Base-by-base conservation (phyloP, 2,113 vertebrate genomes). In the Gallinago jamesoni region DNA sequence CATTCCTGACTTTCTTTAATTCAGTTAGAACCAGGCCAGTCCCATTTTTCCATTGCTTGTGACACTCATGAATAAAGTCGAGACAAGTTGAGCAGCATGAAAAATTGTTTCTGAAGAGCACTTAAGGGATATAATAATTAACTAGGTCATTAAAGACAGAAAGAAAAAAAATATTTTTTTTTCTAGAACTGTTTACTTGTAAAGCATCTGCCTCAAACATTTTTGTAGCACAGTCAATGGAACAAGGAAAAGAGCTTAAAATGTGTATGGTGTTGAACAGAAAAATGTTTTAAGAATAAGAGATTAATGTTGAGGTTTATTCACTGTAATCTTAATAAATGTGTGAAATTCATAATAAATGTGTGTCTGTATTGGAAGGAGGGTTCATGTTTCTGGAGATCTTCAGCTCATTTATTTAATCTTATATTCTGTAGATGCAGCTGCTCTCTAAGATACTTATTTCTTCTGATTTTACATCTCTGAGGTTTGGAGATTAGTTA, bases 381-480 rank as follows among this genome's bases (percentile, higher is more conserved):
- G 14, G 53, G 33, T 47, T 88, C 56, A 11, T 35, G 7, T 31
- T 80, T 76, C 82, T 84, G 45, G 75, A 50, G n/a, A 73, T 43
- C 52, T 30, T 77, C 41, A 63, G 63, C 30, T 52, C 39, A 39
- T 67, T 90, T 87, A 23, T 39, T 67, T 86, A 53, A 60, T 64
- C 83, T 62, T 50, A 23, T 55, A 91, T 82, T 69, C 74, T 87
- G 39, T 68, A 89, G 68, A 53, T 73, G 37, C 57, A 92, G 33
- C 76, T 88, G 37, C 41, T 94, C 35, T 83, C 73, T 30, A 28
- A 86, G 47, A 64, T 47, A 77, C 7, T 27, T 15, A n/a, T 89
- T 90, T 90, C 64, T 31, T 93, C 84, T 84, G 56, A 81, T 89
- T 95, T 93, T 87, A 72, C 50, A 62, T 89, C 90, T 96, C 69